Percentiles rank a stretch among this genome's conserved stretches.
These are phyloP conservation scores for Limnodromus scolopaceus DNA, from an alignment of 2,797 vertebrate species.

Conservation along the genomic window DNA sequence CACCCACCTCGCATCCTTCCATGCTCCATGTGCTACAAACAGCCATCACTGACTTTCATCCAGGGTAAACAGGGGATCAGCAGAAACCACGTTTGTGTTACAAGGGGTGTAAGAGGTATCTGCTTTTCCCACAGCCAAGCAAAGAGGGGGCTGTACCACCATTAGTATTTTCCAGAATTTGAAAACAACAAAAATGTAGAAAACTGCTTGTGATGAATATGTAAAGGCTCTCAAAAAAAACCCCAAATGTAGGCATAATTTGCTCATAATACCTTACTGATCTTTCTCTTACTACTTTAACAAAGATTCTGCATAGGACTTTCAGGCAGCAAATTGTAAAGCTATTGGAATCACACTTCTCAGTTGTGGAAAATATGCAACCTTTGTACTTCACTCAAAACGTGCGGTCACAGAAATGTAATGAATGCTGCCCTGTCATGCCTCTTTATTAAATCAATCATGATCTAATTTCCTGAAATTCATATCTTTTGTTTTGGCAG, in stretches of 20 bases:
- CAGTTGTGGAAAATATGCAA: not conserved
- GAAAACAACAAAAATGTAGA: not conserved
- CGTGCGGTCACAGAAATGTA: not conserved
- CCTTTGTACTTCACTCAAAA: not conserved
- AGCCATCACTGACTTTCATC: not conserved
- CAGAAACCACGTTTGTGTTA: not conserved
- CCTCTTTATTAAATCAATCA: conserved; percentile 68
- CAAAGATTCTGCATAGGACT: not conserved
- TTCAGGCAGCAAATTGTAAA: not conserved
- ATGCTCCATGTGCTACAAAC: not conserved
- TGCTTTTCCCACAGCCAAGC: not conserved
- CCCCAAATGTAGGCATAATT: not conserved
- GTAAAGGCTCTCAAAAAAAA: not conserved
- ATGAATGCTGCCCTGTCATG: conserved; percentile 41
- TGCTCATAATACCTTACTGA: not conserved
- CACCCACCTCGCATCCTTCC: not conserved
- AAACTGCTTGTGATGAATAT: fast-evolving
- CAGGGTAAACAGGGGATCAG: not conserved
- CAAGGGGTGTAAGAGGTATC: not conserved
- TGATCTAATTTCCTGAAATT: conserved; percentile 51
- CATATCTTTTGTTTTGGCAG: conserved; percentile 45
- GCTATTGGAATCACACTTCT: not conserved
- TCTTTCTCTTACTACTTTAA: not conserved
- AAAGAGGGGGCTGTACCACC: not conserved
- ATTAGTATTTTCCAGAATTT: not conserved